Base-by-base conservation (phyloP, 92 coral and sea anemone genomes). In the Palythoa heliodiscus region DNA sequence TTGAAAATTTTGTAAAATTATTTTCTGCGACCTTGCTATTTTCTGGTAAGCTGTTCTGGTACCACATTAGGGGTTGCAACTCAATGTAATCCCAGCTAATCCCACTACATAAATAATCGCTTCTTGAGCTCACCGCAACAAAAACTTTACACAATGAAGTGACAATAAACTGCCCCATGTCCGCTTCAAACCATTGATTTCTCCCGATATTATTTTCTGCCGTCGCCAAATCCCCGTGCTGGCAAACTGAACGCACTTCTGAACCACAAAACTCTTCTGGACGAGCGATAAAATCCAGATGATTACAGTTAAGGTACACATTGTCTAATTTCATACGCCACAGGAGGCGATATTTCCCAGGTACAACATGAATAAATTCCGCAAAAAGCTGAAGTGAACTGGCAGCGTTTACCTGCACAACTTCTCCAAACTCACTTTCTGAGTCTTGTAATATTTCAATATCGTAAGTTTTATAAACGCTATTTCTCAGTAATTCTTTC, bases 71-170 rank as follows among this genome's bases (percentile, higher is more conserved):
- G 70, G 88, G 89, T 83, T 83, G 88, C 40, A 92, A 64, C 67
- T 92, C 88, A 10, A 72, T 93, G 54, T 84, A 85, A 83, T 92
- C 95, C 95, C 95, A 92, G 19, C 87, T 17, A n/a, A 92, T 87
- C 0, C 95, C 95, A 10, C 95, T 93, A 74, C 91, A 88, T 91
- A 93, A 92, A 70, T 75, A 86, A 40, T 55, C 78, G 47, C 70
- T 79, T 63, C 93, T 88, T 25, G 93, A 93, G 63, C 60, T 75
- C 58, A 92, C 86, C 75, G 90, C 93, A 40, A 92, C 93, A n/a
- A 52, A 67, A 1, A 92, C 95, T 24, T 90, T 86, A 75, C 95
- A 92, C 20, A 70, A 69, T 23, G 78, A 71, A 8, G 88, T 78
- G 55, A 92, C 90, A 60, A 68, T 61, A 71, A 92, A 70, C 53